phyloP scores from a whole-genome alignment of 2,888 invertebrate species.

The Epirrhoe alternata region DNA sequence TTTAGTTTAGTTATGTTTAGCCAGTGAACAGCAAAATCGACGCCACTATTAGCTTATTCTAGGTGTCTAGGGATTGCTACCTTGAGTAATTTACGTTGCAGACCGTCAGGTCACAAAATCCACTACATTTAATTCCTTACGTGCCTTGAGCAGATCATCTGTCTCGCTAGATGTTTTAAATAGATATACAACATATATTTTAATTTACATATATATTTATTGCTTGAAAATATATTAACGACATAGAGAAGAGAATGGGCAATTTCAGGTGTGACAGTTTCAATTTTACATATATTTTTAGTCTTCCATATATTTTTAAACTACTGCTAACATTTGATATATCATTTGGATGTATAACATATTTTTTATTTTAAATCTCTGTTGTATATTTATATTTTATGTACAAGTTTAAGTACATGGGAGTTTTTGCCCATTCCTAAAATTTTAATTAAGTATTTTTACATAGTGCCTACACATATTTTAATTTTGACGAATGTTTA shows the following conservation, averaged over 20 bases:
- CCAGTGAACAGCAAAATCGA: too few relatives aligned
- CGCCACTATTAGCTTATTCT: conserved; percentile 77
- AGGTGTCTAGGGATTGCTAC: conserved; percentile 69
- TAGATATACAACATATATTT: conserved; percentile 52
- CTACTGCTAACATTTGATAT: conserved; percentile 21
- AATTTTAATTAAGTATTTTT: conserved; percentile 23
- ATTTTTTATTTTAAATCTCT: conserved; percentile 4
- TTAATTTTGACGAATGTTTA: conserved; percentile 1
- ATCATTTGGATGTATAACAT: conserved; percentile 27
- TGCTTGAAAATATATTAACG: conserved; percentile 41
- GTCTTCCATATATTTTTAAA: conserved; percentile 8
- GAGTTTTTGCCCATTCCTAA: conserved; percentile 29
- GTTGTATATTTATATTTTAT: conserved; percentile 23
- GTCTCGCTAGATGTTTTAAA: conserved; percentile 49
- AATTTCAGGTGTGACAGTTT: conserved; percentile 31
- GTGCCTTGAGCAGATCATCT: conserved; percentile 79
- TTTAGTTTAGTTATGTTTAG: too few relatives aligned
- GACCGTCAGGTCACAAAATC: conserved; percentile 53
- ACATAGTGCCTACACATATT: conserved; percentile 20
- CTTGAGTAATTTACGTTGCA: conserved; percentile 59
- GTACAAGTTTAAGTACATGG: conserved; percentile 20
- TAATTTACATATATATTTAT: conserved; percentile 43
- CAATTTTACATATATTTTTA: conserved; percentile 26
- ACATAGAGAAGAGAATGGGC: conserved; percentile 39
- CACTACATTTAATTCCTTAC: conserved; percentile 80